Conservation (phyloP, 2,888 invertebrate species). For the Didymodactylos carnosus region DNA sequence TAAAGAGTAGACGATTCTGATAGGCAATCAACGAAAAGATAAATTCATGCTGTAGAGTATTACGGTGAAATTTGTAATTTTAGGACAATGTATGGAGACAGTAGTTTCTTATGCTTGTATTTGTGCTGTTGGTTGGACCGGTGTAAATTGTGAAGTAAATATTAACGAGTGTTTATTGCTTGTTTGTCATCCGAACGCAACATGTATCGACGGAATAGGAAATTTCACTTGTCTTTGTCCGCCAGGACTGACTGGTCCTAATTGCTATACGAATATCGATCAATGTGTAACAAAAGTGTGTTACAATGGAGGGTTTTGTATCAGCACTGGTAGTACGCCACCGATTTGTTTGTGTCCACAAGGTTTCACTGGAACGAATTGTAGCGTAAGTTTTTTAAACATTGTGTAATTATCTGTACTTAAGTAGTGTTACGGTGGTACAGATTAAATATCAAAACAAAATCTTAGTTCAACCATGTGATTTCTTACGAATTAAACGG, state of each 20-base stretch:
- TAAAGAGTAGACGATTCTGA: too few species aligned
- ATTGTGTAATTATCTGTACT: too few species aligned
- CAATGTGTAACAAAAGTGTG: constrained; percentile 3
- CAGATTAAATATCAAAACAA: too few species aligned
- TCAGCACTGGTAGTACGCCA: constrained; percentile 2
- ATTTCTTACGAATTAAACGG: too few species aligned
- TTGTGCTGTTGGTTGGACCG: constrained; percentile 11
- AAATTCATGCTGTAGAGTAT: too few species aligned
- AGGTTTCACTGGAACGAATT: neutral
- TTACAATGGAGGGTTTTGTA: constrained; percentile 5
- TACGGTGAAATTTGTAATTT: too few species aligned
- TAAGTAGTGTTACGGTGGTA: too few species aligned
- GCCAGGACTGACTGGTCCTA: neutral
- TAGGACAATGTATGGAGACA: neutral
- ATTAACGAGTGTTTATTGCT: constrained; percentile 3
- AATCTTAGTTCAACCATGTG: too few species aligned
- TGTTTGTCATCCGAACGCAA: constrained; percentile 6
- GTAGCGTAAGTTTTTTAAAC: neutral
- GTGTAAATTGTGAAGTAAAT: constrained; percentile 2
- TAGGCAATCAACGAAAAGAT: too few species aligned
- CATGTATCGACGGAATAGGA: constrained; percentile 5
- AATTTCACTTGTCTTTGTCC: constrained; percentile 1
- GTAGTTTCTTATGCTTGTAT: neutral
- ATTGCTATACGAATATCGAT: constrained; percentile 3
- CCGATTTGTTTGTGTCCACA: constrained; percentile 16